Evolutionary conservation across 2,888 invertebrate genomes (phyloP), one percentile per base, ranked within the genome.

Genomic region (Cataglyphis cursor): DNA sequence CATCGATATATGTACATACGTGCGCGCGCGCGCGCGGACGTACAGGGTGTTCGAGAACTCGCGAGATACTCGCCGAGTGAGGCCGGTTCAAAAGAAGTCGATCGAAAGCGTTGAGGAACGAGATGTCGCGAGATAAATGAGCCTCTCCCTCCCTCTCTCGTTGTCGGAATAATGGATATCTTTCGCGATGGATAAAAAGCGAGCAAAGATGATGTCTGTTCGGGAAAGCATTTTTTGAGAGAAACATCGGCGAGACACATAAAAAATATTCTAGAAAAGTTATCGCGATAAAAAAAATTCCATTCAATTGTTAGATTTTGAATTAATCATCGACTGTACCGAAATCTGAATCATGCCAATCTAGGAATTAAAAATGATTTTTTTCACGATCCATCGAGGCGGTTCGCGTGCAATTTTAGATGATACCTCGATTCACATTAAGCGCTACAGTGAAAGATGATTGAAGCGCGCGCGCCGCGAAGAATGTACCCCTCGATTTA

Each of bases 1-100:
- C 94, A 94, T 94, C 94, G 93, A 94, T 93, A 92, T 93, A 90
- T 81, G 91, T 85, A 86, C 86, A 82, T 83, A 86, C 85, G 82
- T 66, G 83, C 78, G 70, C 59, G 78, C 76, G 70, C 59, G 76
- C 76, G 57, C 70, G 76, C 65, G 57, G 31, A 76, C 76, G 59
- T 72, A 70, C 78, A 57, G 78, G 78, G 78, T 78, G 78, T 78
- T 70, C 72, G 72, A 41, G 57, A 70, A 78, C 72, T 78, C 78
- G 78, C 78, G 78, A 41, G 78, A 41, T 68, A 54, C 48, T 18
- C 54, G 24, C 51, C 65, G 74, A 21, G 38, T 18, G 68, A 24
- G 10, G n/a, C 15, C 28, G 51, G 1, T 8, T 35, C 6, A 8
- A 12, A 54, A 65, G 44, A 38, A 61, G 28, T 41, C 74, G 74